Base-by-base conservation (phyloP, 2,888 invertebrate genomes). In the Spisula solida region DNA sequence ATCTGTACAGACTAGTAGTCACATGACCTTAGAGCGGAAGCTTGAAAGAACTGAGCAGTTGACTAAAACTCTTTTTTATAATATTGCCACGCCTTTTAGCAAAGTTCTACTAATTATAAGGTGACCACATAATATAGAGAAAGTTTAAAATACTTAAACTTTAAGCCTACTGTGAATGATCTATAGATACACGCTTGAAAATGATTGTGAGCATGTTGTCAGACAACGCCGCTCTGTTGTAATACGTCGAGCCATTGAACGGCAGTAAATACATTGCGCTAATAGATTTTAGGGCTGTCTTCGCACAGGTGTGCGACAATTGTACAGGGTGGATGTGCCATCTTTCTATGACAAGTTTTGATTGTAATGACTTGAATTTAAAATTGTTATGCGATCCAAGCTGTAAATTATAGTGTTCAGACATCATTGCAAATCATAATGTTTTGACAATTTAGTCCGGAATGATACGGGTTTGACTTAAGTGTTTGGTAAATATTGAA, bases 401-500 rank as follows among this genome's bases (percentile, higher is more conserved):
- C 75, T 31, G 47, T 79, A 85, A 82, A 85, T 85, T 88, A 85
- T 70, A 81, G 82, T 47, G 41, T 48, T 78, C 60, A 60, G 5
- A n/a, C 34, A 10, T 48, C 75, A 51, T 55, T 41, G 41, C 34
- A 78, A 88, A 87, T 86, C 85, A 88, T 82, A 88, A 90, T 87
- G 87, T 88, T 90, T 78, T 88, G 88, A 85, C 81, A 85, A 90
- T 90, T 88, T 88, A 75, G 48, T 66, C 66, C 80, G 48, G 31
- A 88, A 51, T 90, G 87, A 88, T 90, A 88, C 81, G 41, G 82
- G 81, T 87, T 90, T 88, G 87, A 88, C 86, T 87, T 84, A 87
- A 90, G 90, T 90, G 90, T 82, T 90, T 90, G 79, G 88, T 75
- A 90, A 90, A 90, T 88, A 90, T 90, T 90, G 85, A 81, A 85